Percentiles rank a stretch among this genome's conserved stretches.
These are phyloP conservation scores for Sarcophaga variegata DNA, from an alignment of 2,888 invertebrate species.

Conservation along the genomic window DNA sequence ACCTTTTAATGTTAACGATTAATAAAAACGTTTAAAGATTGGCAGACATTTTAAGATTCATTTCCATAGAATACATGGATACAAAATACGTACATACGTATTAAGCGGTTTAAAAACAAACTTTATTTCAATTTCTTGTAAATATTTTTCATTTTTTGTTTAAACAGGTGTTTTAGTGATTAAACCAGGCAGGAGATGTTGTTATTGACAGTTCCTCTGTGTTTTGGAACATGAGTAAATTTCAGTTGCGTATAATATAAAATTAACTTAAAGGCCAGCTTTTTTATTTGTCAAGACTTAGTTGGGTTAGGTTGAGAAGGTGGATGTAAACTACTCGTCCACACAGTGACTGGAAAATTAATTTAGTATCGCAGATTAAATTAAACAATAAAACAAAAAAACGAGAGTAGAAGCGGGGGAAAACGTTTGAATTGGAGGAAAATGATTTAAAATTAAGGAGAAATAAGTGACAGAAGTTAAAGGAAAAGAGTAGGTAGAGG, in stretches of 20 bases:
- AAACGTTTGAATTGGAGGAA: too few species aligned
- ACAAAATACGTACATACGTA: not conserved
- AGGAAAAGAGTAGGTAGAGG: too few species aligned
- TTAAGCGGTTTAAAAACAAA: slow-evolving; percentile 5
- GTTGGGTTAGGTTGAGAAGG: too few species aligned
- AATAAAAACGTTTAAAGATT: slow-evolving; percentile 46
- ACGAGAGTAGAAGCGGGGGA: too few species aligned
- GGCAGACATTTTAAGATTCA: slow-evolving; percentile 64
- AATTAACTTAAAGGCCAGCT: too few species aligned
- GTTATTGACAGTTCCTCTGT: not conserved
- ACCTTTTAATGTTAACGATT: slow-evolving; percentile 50
- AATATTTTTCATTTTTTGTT: not conserved
- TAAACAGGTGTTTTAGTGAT: slow-evolving; percentile 19
- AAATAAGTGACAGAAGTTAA: too few species aligned
- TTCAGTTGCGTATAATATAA: not conserved
- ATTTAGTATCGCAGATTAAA: too few species aligned
- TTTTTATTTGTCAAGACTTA: too few species aligned
- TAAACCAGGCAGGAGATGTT: not conserved
- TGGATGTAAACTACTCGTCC: too few species aligned
- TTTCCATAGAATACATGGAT: slow-evolving; percentile 18
- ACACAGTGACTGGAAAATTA: too few species aligned
- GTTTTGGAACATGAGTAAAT: not conserved
- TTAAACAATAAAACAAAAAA: too few species aligned
- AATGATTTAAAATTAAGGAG: too few species aligned
- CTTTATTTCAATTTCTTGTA: not conserved